Evolutionary conservation across 2,113 vertebrate genomes (phyloP).

Genomic region (Bagarius yarrelli): DNA sequence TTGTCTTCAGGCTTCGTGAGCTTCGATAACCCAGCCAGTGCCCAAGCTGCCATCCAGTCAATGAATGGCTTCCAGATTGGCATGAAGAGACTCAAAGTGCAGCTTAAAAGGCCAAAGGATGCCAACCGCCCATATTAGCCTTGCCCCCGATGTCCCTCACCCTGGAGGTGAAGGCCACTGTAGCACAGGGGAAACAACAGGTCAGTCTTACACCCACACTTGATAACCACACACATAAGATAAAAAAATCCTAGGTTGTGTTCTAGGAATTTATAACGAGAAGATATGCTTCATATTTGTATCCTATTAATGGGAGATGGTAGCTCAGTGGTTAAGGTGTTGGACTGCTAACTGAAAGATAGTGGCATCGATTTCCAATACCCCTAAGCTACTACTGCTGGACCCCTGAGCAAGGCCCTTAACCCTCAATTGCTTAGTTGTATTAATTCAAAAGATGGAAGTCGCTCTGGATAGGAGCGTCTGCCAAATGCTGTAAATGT

Average conservation of each 20-base stretch:
- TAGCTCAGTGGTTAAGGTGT: too few species aligned
- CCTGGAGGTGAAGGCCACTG: conserved; percentile 67
- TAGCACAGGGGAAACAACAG: conserved; percentile 68
- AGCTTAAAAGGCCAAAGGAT: conserved; percentile 98
- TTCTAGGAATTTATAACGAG: not conserved
- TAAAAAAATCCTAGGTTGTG: not conserved
- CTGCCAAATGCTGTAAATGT: too few species aligned
- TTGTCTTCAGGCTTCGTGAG: conserved; percentile 91
- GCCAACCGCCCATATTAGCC: conserved; percentile 97
- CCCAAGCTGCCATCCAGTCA: conserved; percentile 94
- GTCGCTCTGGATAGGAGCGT: too few species aligned
- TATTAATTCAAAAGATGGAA: too few species aligned
- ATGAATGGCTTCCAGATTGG: conserved; percentile 99
- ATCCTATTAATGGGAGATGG: too few species aligned
- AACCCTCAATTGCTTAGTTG: too few species aligned
- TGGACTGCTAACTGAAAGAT: too few species aligned
- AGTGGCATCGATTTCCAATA: too few species aligned
- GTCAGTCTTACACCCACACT: conserved; percentile 46
- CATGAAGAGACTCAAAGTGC: conserved; percentile 99
- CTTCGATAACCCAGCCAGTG: conserved; percentile 98
- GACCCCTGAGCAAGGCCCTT: too few species aligned
- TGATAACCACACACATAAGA: not conserved
- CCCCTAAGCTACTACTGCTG: too few species aligned
- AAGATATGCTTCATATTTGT: not conserved
- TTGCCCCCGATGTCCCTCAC: conserved; percentile 58